Evolutionary conservation across 2,888 invertebrate species (phyloP), one percentile per base, ranked within the genome.

Genomic region (Dolichopus griseipennis): DNA sequence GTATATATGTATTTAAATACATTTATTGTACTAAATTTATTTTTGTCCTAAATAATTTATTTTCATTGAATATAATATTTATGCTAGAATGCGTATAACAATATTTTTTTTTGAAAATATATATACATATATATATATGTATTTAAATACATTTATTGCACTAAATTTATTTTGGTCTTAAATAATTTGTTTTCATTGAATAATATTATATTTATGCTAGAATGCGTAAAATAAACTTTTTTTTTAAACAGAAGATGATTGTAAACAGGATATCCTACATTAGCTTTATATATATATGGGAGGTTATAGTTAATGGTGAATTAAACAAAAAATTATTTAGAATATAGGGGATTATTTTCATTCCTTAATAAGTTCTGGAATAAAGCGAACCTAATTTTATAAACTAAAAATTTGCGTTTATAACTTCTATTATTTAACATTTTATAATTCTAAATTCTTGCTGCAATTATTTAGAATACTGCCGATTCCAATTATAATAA

Each of bases 1-100:
- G 68, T 68, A 65, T 65, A 64, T 20, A 43, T 41, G 67, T 70
- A 65, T 67, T 67, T 68, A 62, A 69, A 69, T 69, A 67, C 22
- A 41, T 9, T 41, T 67, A n/a, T n/a, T n/a, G 65, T 68, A 20
- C n/a, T n/a, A n/a, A n/a, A n/a, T n/a, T n/a, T 64, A 61, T 18
- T 20, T 18, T 61, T 5, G 20, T 1, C 20, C 4, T 62, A n/a
- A n/a, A n/a, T n/a, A n/a, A n/a, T n/a, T 62, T 62, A 21, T 6
- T 12, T 22, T 21, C 1, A 62, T 22, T 21, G 1, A 62, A 10
- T 2, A 21, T 8, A 21, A 62, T 62, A 9, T 62, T 21, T 21
- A 10, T 10, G 3, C 20, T 1, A 62, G 15, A 21, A 22, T 62
- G 18, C 22, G 3, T 22, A 22, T 62, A 22, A 21, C 2, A n/a